Evolutionary conservation across 2,888 invertebrate species (phyloP), one percentile per base, ranked within the genome.

Genomic region (Xylophagus ater): DNA sequence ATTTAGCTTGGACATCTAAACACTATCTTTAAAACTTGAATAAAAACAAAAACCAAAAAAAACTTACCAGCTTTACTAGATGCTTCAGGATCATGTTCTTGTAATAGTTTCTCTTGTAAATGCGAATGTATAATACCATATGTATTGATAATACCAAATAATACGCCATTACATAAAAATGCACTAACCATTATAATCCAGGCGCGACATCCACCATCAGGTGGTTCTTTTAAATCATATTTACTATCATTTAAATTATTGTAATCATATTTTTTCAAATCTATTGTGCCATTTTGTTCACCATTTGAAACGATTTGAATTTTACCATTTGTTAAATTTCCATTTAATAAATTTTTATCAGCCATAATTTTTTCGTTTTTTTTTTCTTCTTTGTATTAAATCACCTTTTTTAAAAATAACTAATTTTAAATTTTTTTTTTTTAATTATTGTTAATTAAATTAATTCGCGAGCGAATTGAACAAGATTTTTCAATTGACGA

Each of bases 71-170:
- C 85, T 70, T 84, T 82, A 49, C 83, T 80, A 20, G 82, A 78
- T 1, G 83, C 77, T 51, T 83, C 81, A 4, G 69, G 61, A 31
- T 79, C 75, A 13, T 79, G 78, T 41, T 72, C 70, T n/a, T 66
- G 65, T 42, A 68, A 59, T 42, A 88, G 67, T 51, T 74, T 72
- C 34, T 73, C 70, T 51, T 73, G 71, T 30, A 89, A 71, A 47
- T 78, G 74, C 6, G 72, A 69, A 58, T 82, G 85, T 47, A 90
- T 72, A 19, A 88, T 77, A 49, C 89, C 83, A 58, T 83, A 89
- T 0, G 84, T 82, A 67, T 93, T 93, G 55, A 93, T 88, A 30
- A 88, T 77, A 32, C 92, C 88, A 62, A 92, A 90, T 36, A 93
- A 70, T 35, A 90, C 78, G 5, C 92, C 92, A 63, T 93, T 92